Conservation (phyloP, 1,140 invertebrate genomes). For the Penaeus chinensis region DNA sequence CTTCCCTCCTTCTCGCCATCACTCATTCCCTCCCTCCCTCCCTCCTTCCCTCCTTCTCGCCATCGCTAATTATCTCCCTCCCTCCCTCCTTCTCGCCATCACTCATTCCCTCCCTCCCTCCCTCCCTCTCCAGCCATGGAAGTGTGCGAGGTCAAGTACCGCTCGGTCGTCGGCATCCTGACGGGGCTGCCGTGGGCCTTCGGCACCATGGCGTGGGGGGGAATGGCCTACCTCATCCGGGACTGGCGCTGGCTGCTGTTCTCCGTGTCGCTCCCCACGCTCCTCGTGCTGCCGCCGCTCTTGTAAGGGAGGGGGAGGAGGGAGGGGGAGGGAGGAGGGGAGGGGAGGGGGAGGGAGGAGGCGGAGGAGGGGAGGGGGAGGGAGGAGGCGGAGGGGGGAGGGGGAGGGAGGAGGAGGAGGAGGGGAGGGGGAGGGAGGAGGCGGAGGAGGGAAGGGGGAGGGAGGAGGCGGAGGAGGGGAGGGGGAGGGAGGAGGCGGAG, state of each 20-base stretch:
- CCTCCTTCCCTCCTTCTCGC: neutral
- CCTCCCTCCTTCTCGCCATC: no score
- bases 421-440: no score
- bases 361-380: no score
- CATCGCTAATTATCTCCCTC: neutral
- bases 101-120: neutral
- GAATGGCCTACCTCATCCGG: conserved; percentile 36
- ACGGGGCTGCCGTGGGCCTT: conserved; percentile 51
- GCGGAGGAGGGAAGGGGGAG: no score
- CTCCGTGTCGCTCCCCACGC: conserved; percentile 23
- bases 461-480: no score
- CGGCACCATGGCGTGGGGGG: conserved; percentile 47
- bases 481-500: no score
- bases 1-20: no score
- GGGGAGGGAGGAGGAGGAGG: no score
- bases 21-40: no score
- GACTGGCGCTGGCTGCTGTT: conserved; percentile 54
- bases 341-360: neutral
- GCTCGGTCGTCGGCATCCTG: conserved; percentile 49
- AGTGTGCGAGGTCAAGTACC: conserved; percentile 40
- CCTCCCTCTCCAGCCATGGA: conserved; percentile 46
- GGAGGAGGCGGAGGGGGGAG: no score
- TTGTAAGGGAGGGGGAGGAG: conserved; percentile 14
- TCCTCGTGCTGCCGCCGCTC: conserved; percentile 39
- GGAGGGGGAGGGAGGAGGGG: neutral